These are phyloP conservation scores for Melipona beecheii DNA, from an alignment of 2,888 invertebrate genomes.

Conservation along the genomic window DNA sequence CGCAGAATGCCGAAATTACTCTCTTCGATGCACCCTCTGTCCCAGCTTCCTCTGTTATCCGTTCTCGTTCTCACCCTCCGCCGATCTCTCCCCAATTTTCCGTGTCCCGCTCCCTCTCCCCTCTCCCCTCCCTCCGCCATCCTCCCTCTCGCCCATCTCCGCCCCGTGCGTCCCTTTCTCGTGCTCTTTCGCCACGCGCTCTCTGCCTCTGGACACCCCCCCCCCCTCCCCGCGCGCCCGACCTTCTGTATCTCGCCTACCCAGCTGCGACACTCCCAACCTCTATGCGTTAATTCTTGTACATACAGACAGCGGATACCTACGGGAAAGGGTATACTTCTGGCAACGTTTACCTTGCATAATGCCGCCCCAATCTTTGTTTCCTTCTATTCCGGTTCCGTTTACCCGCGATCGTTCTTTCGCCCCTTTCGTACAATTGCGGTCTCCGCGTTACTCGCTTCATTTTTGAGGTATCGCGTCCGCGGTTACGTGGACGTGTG, in stretches of 20 bases:
- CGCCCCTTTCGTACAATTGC: constrained; percentile 15
- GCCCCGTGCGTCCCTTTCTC: constrained; percentile 47
- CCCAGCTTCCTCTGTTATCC: constrained; percentile 74
- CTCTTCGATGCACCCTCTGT: constrained; percentile 80
- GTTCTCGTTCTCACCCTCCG: constrained; percentile 71
- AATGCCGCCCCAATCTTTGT: constrained; percentile 73
- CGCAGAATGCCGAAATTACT: constrained; percentile 83
- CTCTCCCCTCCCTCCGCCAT: background rate
- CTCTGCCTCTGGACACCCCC: constrained; percentile 68
- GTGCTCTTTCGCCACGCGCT: constrained; percentile 34
- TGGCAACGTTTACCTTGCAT: constrained; percentile 79
- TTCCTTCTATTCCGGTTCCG: constrained; percentile 48
- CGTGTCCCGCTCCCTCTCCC: background rate
- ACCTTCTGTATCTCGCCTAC: constrained; percentile 78
- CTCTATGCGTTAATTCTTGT: constrained; percentile 80
- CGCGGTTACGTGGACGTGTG: background rate
- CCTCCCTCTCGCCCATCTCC: too few species aligned
- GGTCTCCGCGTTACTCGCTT: background rate
- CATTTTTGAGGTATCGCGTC: background rate
- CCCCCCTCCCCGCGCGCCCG: constrained; percentile 51
- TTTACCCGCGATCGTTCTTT: constrained; percentile 48
- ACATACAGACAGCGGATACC: constrained; percentile 75
- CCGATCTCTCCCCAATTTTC: constrained; percentile 58
- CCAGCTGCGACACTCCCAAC: constrained; percentile 81
- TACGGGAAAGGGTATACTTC: constrained; percentile 70